Evolutionary conservation across 2,797 vertebrate genomes (phyloP).

Genomic region (Lepilemur ruficaudatus): DNA sequence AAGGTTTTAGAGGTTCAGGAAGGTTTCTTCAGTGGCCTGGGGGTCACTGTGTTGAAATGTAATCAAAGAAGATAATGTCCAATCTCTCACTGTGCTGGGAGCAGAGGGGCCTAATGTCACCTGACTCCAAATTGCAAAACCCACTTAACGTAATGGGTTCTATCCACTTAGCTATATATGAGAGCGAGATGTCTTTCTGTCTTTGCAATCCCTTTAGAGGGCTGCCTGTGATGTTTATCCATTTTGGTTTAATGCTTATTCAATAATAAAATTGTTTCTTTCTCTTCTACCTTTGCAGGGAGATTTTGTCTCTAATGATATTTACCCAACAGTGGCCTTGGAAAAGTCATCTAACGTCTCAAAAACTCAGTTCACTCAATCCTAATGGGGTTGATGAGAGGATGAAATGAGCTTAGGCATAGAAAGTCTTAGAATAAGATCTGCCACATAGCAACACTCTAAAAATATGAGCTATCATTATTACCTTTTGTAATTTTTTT

Average conservation of each 20-base stretch:
- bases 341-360: neutral
- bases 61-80: neutral
- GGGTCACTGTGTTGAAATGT: conserved; percentile 17
- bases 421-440: neutral
- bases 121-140: neutral
- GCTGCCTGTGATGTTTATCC: neutral
- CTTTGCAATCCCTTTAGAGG: neutral
- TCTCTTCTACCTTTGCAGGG: neutral
- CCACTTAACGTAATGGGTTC: neutral
- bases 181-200: neutral
- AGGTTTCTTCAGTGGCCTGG: neutral
- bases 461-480: neutral
- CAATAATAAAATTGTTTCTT: neutral
- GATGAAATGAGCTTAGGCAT: neutral
- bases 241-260: neutral
- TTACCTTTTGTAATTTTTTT: neutral
- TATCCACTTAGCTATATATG: neutral
- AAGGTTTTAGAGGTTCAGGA: neutral
- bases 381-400: neutral
- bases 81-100: neutral
- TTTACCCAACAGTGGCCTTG: neutral
- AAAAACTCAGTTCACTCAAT: neutral
- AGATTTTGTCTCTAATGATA: neutral
- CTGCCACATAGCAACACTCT: neutral
- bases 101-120: neutral